Evolutionary conservation across 2,113 vertebrate species (phyloP).

Genomic region (Thamnaconus septentrionalis): DNA sequence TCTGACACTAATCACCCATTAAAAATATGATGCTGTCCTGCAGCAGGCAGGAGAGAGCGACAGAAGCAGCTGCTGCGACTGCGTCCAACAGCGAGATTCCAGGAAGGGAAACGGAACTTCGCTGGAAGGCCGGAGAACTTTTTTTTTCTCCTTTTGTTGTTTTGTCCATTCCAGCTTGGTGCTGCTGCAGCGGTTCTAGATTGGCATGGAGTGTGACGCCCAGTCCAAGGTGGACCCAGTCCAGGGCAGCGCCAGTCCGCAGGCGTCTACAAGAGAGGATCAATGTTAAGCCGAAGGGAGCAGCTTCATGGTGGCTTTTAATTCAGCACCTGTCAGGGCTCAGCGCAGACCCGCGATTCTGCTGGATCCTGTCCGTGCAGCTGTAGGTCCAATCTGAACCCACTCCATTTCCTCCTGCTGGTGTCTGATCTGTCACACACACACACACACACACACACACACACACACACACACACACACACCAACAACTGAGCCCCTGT

Average conservation of each 20-base stretch:
- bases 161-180: slow-evolving; percentile 15
- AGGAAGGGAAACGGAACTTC: slow-evolving; percentile 48
- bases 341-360: slow-evolving; percentile 53
- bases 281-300: slow-evolving; percentile 61
- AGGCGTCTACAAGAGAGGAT: slow-evolving; percentile 59
- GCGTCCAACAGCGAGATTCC: slow-evolving; percentile 63
- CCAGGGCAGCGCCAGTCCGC: slow-evolving; percentile 46
- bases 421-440: slow-evolving; percentile 56
- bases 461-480: background rate
- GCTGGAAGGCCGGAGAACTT: slow-evolving; percentile 30
- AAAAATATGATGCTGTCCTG: slow-evolving; percentile 66
- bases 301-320: slow-evolving; percentile 49
- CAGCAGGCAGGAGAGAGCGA: slow-evolving; percentile 43
- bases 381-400: slow-evolving; percentile 62
- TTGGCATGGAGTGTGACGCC: slow-evolving; percentile 51
- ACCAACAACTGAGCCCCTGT: slow-evolving; percentile 58
- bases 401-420: slow-evolving; percentile 29
- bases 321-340: slow-evolving; percentile 73
- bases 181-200: slow-evolving; percentile 42
- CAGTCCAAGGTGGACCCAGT: slow-evolving; percentile 47
- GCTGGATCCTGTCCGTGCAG: slow-evolving; percentile 54
- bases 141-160: slow-evolving; percentile 18
- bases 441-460: slow-evolving; percentile 3
- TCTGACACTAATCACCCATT: slow-evolving; percentile 82
- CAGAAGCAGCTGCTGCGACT: slow-evolving; percentile 73